Evolutionary conservation across 2,113 vertebrate species (phyloP).

Genomic region (Acanthisitta chloris): DNA sequence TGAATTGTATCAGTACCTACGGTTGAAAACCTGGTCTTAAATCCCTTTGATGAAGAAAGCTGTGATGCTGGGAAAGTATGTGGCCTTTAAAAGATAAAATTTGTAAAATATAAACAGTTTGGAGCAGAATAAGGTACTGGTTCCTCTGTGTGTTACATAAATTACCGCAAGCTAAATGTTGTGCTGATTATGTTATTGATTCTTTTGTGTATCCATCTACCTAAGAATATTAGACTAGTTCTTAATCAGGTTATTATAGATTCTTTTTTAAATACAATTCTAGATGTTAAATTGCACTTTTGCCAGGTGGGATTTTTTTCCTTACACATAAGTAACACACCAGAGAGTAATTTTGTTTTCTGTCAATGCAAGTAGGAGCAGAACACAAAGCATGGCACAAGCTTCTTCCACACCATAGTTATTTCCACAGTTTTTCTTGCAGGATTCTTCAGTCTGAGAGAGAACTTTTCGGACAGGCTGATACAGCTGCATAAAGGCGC

Average conservation of each 20-base stretch:
- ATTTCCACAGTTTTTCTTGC: not conserved
- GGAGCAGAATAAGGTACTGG: not conserved
- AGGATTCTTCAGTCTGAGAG: not conserved
- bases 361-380: not conserved
- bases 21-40: not conserved
- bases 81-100: not conserved
- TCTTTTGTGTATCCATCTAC: not conserved
- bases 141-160: slow-evolving; percentile 33
- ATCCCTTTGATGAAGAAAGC: not conserved
- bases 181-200: slow-evolving; percentile 22
- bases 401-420: not conserved
- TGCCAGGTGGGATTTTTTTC: not conserved
- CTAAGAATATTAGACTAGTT: not conserved
- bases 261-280: not conserved
- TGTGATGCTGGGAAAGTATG: not conserved
- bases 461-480: not conserved
- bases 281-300: not conserved
- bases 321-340: not conserved
- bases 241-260: not conserved
- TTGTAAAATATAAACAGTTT: not conserved
- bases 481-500: not conserved
- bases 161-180: slow-evolving; percentile 15
- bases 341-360: not conserved
- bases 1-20: not conserved
- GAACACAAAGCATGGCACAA: not conserved